Evolutionary conservation across 2,888 invertebrate genomes (phyloP).

Genomic region (Meandrusa payeni): DNA sequence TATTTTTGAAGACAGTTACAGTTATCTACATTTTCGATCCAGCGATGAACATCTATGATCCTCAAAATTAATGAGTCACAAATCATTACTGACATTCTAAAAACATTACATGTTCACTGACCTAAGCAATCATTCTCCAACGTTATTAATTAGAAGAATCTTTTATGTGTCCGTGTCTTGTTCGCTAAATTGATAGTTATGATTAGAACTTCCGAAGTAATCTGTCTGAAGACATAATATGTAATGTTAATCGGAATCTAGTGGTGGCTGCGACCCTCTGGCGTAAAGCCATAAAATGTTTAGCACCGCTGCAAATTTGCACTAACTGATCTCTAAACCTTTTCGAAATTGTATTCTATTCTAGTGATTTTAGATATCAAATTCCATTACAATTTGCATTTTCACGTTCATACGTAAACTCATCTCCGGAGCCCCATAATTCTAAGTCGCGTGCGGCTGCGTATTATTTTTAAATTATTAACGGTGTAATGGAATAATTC

Average conservation of each 20-base stretch:
- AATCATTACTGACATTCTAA: no score
- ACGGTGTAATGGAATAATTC: slow-evolving; percentile 75
- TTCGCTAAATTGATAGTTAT: no score
- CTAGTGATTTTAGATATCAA: neutral
- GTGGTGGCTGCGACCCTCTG: slow-evolving; percentile 28
- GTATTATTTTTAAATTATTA: slow-evolving; percentile 78
- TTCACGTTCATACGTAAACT: slow-evolving; percentile 32
- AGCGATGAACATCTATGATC: no score
- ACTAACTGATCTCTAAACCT: neutral
- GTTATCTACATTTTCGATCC: no score
- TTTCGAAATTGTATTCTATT: slow-evolving; percentile 31
- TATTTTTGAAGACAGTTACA: no score
- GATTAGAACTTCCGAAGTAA: neutral
- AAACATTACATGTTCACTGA: no score
- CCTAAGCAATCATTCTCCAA: no score
- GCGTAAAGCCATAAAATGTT: slow-evolving; percentile 54
- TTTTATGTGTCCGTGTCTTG: no score
- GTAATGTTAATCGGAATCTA: slow-evolving; percentile 25
- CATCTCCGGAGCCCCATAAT: slow-evolving; percentile 69
- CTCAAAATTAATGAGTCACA: no score
- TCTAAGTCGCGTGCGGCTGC: slow-evolving; percentile 65
- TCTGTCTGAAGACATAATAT: slow-evolving; percentile 20
- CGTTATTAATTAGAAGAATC: no score
- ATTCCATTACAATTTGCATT: neutral
- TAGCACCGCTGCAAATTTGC: slow-evolving; percentile 46